Percentiles rank a stretch among this genome's conserved stretches.
Evolutionary conservation across 2,797 vertebrate species (phyloP).

Genomic region (Hydrolagus colliei): DNA sequence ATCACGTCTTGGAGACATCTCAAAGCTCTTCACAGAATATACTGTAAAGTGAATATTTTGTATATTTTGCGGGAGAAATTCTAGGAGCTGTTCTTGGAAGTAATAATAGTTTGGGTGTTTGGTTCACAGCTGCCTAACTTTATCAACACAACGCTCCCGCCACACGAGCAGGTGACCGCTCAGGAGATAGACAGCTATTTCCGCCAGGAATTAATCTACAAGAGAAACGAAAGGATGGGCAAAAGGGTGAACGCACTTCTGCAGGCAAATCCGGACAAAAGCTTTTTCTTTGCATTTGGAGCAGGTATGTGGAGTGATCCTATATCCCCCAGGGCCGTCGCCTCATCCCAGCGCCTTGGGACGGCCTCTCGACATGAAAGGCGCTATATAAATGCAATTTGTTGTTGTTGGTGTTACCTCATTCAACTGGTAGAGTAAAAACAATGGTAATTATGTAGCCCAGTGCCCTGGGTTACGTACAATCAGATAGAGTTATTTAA

Average conservation of each 20-base stretch:
- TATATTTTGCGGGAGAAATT: background rate
- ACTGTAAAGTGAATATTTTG: too few species aligned
- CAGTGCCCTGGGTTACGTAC: too few species aligned
- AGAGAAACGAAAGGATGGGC: slow-evolving; percentile 93
- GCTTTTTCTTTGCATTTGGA: slow-evolving; percentile 93
- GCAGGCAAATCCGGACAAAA: slow-evolving; percentile 77
- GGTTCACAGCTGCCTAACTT: slow-evolving; percentile 81
- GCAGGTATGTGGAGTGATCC: slow-evolving; percentile 66
- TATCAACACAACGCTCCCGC: slow-evolving; percentile 88
- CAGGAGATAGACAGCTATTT: slow-evolving; percentile 97
- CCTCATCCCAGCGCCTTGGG: background rate
- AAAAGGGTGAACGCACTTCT: slow-evolving; percentile 78
- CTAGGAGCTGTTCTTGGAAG: slow-evolving; percentile 3
- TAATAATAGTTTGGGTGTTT: slow-evolving; percentile 34
- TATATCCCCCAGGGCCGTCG: background rate
- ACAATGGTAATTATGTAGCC: too few species aligned
- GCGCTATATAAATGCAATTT: too few species aligned
- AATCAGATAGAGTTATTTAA: too few species aligned
- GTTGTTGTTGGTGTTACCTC: too few species aligned
- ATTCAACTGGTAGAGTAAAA: too few species aligned
- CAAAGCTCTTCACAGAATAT: too few species aligned
- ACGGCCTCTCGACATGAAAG: too few species aligned
- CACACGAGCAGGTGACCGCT: slow-evolving; percentile 81
- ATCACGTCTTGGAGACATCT: too few species aligned
- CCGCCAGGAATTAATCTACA: slow-evolving; percentile 95